A percentile compares a stretch with the other conserved stretches of the same genome.
Evolutionary conservation across 2,113 vertebrate species (phyloP).

Genomic region (Petroica traversi): DNA sequence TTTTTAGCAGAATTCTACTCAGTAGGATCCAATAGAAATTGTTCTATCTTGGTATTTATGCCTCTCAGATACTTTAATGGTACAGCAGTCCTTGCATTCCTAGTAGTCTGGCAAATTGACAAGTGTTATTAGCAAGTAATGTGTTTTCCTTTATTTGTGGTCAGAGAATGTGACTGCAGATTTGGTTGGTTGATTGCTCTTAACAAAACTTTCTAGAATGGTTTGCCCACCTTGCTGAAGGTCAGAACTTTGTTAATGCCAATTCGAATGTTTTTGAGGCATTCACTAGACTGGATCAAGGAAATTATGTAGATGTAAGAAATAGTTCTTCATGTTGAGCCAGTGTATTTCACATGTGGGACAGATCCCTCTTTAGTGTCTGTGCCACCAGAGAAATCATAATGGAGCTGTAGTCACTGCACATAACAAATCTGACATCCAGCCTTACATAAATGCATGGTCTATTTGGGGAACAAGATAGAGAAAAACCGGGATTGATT

Average conservation of each 20-base stretch:
- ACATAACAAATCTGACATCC: neutral
- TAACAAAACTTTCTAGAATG: neutral
- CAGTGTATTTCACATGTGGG: neutral
- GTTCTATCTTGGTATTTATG: neutral
- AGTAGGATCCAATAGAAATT: neutral
- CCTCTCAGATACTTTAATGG: neutral
- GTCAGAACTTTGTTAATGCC: neutral
- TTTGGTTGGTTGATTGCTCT: neutral
- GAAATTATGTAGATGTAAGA: neutral
- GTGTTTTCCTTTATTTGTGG: neutral
- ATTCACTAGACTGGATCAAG: neutral
- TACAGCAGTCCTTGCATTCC: neutral
- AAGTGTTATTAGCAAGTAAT: neutral
- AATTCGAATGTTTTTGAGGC: neutral
- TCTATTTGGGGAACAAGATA: neutral
- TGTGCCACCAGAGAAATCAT: neutral
- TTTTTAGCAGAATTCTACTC: neutral
- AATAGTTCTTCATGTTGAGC: neutral
- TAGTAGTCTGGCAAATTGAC: neutral
- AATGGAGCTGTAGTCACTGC: neutral
- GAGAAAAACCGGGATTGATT: neutral
- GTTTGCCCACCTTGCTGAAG: neutral
- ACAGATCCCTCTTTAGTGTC: neutral
- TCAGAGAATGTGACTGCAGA: neutral
- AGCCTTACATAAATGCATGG: neutral